Evolutionary conservation across 2,113 vertebrate genomes (phyloP), one percentile per base, ranked within the genome.

Genomic region (Chroicocephalus ridibundus): DNA sequence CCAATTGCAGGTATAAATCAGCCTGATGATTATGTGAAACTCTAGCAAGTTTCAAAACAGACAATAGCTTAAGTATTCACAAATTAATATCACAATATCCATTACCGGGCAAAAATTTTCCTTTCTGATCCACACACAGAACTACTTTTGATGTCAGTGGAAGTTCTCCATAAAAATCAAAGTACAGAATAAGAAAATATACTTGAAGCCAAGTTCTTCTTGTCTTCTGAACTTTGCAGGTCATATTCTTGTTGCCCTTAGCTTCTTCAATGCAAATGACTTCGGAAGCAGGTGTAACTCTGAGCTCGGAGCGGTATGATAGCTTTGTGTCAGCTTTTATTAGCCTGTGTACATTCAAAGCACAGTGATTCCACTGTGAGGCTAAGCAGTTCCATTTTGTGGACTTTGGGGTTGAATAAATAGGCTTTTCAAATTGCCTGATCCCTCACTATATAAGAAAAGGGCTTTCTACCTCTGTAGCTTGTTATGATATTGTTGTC

Each of bases 41-140:
- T 18, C 34, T 86, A 74, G 42, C 4, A 32, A 91, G 31, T 10
- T 71, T 88, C 92, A 79, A 70, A 92, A 79, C 46, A 76, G 70
- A 71, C 22, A 74, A 38, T 57, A 93, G 65, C 58, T 82, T 69
- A 93, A 82, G 44, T 68, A 86, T 84, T 93, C 88, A 96, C 69
- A 96, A 82, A 77, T 76, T 75, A 88, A 5, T 47, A 87, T 57
- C 69, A 84, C 81, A 84, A 46, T 54, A 91, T 61, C 75, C 25
- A 9, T 36, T 77, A 76, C 7, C 34, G 15, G 79, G 79, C 42
- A 78, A n/a, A 86, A 85, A 24, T 15, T 49, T 52, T 92, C 77
- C 40, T 85, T 81, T 87, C 44, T 83, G 60, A 95, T 93, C 75
- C 72, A 84, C 31, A 38, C 6, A 86, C 64, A 82, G 51, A 95